Evolutionary conservation across 2,888 invertebrate genomes (phyloP).

Genomic region (Schizotus pectinicornis): DNA sequence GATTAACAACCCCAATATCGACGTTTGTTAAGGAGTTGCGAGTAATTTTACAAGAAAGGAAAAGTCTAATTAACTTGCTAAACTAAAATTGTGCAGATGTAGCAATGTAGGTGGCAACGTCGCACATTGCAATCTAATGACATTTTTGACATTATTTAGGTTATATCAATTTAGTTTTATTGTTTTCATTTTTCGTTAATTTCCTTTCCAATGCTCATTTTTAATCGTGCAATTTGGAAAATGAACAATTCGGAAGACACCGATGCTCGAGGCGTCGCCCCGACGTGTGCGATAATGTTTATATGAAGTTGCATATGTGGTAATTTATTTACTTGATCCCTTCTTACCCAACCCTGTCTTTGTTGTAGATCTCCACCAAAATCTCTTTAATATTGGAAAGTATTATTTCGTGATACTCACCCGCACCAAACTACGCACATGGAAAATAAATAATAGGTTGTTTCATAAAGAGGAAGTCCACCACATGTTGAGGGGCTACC

Average conservation of each 20-base stretch:
- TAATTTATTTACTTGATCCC: background rate
- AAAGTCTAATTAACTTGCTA: no score
- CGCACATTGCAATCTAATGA: conserved; percentile 9
- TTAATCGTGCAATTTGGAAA: background rate
- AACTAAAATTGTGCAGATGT: no score
- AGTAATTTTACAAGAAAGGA: no score
- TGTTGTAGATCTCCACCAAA: no score
- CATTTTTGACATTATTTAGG: conserved; percentile 25
- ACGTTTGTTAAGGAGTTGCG: no score
- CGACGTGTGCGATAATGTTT: background rate
- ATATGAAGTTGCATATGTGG: background rate
- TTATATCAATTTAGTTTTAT: conserved; percentile 16
- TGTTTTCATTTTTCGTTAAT: background rate
- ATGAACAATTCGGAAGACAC: background rate
- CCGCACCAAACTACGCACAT: background rate
- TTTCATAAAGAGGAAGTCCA: background rate
- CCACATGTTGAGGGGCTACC: background rate
- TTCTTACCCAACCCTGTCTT: no score
- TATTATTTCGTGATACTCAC: no score
- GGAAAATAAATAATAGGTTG: background rate
- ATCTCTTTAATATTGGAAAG: no score
- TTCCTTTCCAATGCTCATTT: conserved; percentile 2
- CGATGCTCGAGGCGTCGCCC: no score
- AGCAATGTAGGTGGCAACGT: no score
- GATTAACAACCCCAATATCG: no score